phyloP scores from a whole-genome alignment of 1,140 invertebrate genomes.

The Diorhabda sublineata region DNA sequence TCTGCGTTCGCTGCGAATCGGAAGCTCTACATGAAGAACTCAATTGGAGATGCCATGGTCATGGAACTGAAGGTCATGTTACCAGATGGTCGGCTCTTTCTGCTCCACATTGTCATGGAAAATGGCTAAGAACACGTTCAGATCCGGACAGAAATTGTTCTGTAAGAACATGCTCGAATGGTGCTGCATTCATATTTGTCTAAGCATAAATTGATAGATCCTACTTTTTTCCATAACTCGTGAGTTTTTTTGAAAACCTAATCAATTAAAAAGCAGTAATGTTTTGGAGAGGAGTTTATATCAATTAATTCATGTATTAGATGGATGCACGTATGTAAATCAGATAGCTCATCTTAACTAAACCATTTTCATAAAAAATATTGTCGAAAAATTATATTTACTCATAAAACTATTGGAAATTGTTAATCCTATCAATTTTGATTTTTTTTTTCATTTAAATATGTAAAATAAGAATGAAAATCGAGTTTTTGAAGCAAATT shows the following conservation, averaged over 20 bases:
- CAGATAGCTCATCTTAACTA: too few relatives aligned
- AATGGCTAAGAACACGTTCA: conserved; percentile 68
- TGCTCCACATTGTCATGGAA: conserved; percentile 75
- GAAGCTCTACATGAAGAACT: conserved; percentile 67
- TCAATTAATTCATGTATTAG: background rate
- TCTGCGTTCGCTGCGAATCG: conserved; percentile 72
- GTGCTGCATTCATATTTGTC: conserved; percentile 65
- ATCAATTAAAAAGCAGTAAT: background rate
- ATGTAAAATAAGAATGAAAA: too few relatives aligned
- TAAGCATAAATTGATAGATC: conserved; percentile 38
- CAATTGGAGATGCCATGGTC: conserved; percentile 74
- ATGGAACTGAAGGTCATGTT: conserved; percentile 64
- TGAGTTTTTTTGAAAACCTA: background rate
- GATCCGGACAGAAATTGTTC: conserved; percentile 54
- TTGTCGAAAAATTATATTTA: too few relatives aligned
- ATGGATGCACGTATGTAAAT: too few relatives aligned
- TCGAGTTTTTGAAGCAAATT: too few relatives aligned
- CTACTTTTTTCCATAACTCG: background rate
- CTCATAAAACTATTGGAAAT: too few relatives aligned
- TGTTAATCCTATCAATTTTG: too few relatives aligned
- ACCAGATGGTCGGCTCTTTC: conserved; percentile 74
- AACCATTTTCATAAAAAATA: too few relatives aligned
- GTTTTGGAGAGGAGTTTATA: background rate
- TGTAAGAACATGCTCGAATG: conserved; percentile 51
- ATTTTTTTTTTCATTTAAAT: too few relatives aligned